Base-by-base conservation (phyloP, 1,140 invertebrate genomes). In the Aphis craccivora region DNA sequence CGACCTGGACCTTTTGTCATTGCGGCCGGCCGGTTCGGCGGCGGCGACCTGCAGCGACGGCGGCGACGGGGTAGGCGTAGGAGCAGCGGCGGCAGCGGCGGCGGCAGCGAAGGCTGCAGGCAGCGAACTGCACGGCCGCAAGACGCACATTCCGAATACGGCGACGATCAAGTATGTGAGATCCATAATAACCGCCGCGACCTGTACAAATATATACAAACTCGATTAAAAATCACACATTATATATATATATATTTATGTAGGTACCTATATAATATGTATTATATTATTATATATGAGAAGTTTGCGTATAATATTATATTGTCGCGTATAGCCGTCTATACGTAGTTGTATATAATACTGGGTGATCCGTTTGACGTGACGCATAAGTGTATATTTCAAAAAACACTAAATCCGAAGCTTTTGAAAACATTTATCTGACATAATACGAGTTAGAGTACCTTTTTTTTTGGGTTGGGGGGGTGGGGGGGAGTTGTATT, bases 111-210 rank as follows among this genome's bases (percentile, higher is more conserved):
- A 48, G 0, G 20, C 48, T 22, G 55, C 55, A 22, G 60, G 90
- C 25, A 91, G 43, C 53, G 90, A 91, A 67, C 37, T 18, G 40
- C 90, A 43, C 11, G 67, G n/a, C 60, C 37, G 76, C 51, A 51
- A 23, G 35, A 45, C 43, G 76, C 76, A 93, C 90, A 91, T 83
- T 81, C 90, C 90, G 45, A 91, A 81, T 43, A 93, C 48, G 91
- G 76, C 48, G 1, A 93, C 91, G 48, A 53, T 25, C 91, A 93
- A 55, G 91, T 84, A 93, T 43, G 91, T 53, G 91, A 93, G 91
- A 93, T 93, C 91, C 91, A 93, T 93, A 81, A 81, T 48, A 86
- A 86, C 91, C 45, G 23, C 35, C 1, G 81, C 37, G 37, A 90
- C 53, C 89, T 60, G 53, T n/a, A 67, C 23, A 40, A 90, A 90